A percentile compares a stretch with the other conserved stretches of the same genome.
Evolutionary conservation across 2,113 vertebrate species (phyloP).

Genomic region (Cranoglanis bouderius): DNA sequence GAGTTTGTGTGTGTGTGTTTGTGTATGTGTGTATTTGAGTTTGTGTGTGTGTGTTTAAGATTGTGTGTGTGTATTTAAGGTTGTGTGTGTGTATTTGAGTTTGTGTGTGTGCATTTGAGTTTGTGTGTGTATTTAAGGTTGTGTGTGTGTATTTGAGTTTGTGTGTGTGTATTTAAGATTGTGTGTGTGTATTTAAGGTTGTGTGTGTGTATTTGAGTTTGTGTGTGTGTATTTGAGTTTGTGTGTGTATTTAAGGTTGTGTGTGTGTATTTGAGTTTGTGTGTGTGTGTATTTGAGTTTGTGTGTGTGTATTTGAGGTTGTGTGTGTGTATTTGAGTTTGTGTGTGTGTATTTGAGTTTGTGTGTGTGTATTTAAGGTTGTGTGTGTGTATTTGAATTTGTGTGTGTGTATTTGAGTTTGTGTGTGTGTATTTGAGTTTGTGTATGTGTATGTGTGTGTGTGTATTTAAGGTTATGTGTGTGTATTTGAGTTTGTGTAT

Average conservation of each 20-base stretch:
- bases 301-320: background rate
- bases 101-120: background rate
- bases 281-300: background rate
- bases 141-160: background rate
- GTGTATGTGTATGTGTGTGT: background rate
- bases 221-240: background rate
- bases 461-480: too few relatives aligned
- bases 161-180: background rate
- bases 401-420: background rate
- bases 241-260: background rate
- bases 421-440: background rate
- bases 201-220: background rate
- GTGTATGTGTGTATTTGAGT: background rate
- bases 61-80: too few relatives aligned
- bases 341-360: background rate
- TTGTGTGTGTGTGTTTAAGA: background rate
- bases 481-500: background rate
- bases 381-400: background rate
- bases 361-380: too few relatives aligned
- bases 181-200: background rate
- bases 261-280: background rate
- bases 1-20: background rate
- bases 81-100: too few relatives aligned
- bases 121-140: too few relatives aligned
- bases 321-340: background rate